Base-by-base conservation (phyloP, 2,113 vertebrate species). In the Gyps fulvus region DNA sequence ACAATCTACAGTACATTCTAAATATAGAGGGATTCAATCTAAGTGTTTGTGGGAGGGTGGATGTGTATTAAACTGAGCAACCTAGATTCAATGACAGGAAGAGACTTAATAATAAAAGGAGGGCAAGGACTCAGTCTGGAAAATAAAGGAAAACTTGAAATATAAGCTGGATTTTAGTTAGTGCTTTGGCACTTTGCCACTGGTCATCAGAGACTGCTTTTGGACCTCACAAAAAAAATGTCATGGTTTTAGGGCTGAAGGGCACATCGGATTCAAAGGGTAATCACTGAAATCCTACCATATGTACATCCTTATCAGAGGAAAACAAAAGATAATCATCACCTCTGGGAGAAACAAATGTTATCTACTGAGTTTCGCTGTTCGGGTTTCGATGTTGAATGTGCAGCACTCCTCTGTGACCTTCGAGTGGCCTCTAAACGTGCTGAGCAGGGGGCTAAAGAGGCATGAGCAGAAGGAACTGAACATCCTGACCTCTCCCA, bases 1-100 rank as follows among this genome's bases (percentile, higher is more conserved):
- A 98, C 96, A 97, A 95, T 96, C 97, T 97, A 96, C 96, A 95
- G 47, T 93, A 93, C 93, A 83, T 94, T 96, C 97, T 97, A 95
- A 96, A 93, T 83, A 71, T 58, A 77, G 91, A 90, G 42, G 86
- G 94, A 76, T 55, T 57, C n/a, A 79, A 66, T 96, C 76, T 93
- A 94, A 97, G 81, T 71, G 89, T 88, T 89, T 38, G 85, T 95
- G 94, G 89, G 47, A 62, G 27, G 74, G 82, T 0, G 50, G 13
- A 21, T 58, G 74, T 88, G 55, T 54, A 66, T 69, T 80, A 70
- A 91, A 91, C 23, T 34, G 82, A 92, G 74, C 69, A 71, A 77
- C 88, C 57, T 23, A 54, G 10, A 52, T 95, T 66, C 38, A 54
- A 15, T 22, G 61, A 45, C 31, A 36, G 85, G 61, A 83, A 74